phyloP scores from a whole-genome alignment of 2,113 vertebrate species.

The Mugil cephalus region DNA sequence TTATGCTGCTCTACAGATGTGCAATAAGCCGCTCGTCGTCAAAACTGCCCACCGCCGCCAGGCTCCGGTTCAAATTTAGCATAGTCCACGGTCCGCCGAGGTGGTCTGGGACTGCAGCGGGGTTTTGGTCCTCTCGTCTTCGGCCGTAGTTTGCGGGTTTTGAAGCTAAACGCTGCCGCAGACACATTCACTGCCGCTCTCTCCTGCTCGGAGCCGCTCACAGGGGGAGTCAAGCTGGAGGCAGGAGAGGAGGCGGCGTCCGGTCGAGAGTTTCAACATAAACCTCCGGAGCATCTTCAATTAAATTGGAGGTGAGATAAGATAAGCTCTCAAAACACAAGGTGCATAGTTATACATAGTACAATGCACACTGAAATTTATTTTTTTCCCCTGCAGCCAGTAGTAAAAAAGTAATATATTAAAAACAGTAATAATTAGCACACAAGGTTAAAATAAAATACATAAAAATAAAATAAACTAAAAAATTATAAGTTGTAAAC shows the following conservation, averaged over 20 bases:
- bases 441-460: too few species aligned
- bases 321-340: too few species aligned
- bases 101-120: constrained; percentile 46
- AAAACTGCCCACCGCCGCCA: constrained; percentile 55
- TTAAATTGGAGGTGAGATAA: too few species aligned
- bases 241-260: not conserved
- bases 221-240: not conserved
- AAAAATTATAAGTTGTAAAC: too few species aligned
- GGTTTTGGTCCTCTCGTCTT: constrained; percentile 44
- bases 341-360: too few species aligned
- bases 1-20: constrained; percentile 81
- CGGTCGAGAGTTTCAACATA: constrained; percentile 40
- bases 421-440: too few species aligned
- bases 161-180: constrained; percentile 68
- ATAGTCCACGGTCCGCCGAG: constrained; percentile 62
- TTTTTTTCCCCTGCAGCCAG: too few species aligned
- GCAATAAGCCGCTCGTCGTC: constrained; percentile 70
- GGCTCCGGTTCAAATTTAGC: constrained; percentile 32
- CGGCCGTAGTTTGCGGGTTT: constrained; percentile 39
- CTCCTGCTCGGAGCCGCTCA: constrained; percentile 63
- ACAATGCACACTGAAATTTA: too few species aligned
- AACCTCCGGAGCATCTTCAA: not conserved
- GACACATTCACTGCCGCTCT: constrained; percentile 69
- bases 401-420: too few species aligned
- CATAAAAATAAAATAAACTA: too few species aligned